Evolutionary conservation across 92 coral and sea anemone genomes (phyloP).

Genomic region (Chrysogorgia sp.): DNA sequence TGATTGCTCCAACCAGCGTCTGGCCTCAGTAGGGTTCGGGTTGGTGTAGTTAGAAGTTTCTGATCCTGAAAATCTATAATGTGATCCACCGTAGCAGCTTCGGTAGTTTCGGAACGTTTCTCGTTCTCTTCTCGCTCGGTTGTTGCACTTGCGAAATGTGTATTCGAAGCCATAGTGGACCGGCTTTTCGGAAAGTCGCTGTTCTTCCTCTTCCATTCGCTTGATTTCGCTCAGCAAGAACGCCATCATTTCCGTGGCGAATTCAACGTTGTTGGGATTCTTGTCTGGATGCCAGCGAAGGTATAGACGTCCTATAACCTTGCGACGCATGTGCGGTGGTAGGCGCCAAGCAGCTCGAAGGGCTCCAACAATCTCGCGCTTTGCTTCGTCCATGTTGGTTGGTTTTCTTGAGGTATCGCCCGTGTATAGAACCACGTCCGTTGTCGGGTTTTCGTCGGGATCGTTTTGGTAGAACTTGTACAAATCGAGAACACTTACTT

Average conservation of each 20-base stretch:
- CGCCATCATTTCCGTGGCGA: constrained; percentile 84
- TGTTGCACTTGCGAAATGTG: neutral
- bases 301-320: constrained; percentile 82
- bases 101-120: neutral
- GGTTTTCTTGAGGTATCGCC: constrained; percentile 13
- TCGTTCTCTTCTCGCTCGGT: neutral
- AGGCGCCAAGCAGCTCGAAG: constrained; percentile 96
- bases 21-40: constrained; percentile 83
- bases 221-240: constrained; percentile 90
- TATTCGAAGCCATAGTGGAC: neutral
- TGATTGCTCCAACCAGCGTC: constrained; percentile 96
- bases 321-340: constrained; percentile 76
- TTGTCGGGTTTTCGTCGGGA: constrained; percentile 20
- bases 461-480: constrained; percentile 36
- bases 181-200: neutral
- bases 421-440: neutral
- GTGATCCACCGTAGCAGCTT: neutral
- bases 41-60: constrained; percentile 1
- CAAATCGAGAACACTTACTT: constrained; percentile 56
- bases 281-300: constrained; percentile 99
- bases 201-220: constrained; percentile 65
- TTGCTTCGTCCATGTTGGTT: constrained; percentile 74
- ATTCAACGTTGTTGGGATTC: constrained; percentile 78
- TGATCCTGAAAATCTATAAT: neutral
- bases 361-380: constrained; percentile 84